Evolutionary conservation across 2,888 invertebrate species (phyloP).

Genomic region (Temnothorax unifasciatus): DNA sequence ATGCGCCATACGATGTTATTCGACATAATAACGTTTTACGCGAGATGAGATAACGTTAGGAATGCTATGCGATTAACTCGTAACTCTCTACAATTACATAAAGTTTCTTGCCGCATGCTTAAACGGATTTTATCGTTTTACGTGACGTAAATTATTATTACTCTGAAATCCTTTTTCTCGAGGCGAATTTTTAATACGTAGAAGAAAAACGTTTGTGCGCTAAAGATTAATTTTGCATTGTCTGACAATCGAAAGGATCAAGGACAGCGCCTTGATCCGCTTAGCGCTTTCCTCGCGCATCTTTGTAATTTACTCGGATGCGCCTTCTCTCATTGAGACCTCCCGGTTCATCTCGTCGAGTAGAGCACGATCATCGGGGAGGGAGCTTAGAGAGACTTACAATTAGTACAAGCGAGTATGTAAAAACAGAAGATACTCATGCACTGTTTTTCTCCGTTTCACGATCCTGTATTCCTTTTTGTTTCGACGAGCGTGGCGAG

Average conservation of each 20-base stretch:
- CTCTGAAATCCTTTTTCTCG: background rate
- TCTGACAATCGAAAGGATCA: constrained; percentile 52
- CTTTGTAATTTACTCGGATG: constrained; percentile 45
- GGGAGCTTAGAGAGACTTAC: background rate
- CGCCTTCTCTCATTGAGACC: constrained; percentile 52
- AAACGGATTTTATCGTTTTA: constrained; percentile 9
- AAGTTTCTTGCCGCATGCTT: constrained; percentile 12
- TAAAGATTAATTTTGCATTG: constrained; percentile 20
- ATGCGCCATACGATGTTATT: constrained; percentile 20
- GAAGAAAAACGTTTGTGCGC: background rate
- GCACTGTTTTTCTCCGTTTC: constrained; percentile 51
- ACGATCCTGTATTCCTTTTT: constrained; percentile 36
- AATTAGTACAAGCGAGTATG: constrained; percentile 32
- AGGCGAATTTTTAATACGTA: background rate
- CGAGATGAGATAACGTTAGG: constrained; percentile 12
- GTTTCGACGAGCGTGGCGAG: constrained; percentile 26
- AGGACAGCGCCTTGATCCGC: constrained; percentile 32
- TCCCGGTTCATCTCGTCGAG: constrained; percentile 57
- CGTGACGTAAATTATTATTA: constrained; percentile 22
- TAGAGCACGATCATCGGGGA: constrained; percentile 29
- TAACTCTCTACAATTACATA: constrained; percentile 34
- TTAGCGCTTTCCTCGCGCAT: constrained; percentile 40
- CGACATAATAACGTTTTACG: constrained; percentile 21
- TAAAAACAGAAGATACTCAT: background rate
- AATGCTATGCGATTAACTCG: constrained; percentile 10